These are phyloP conservation scores for Ptyas mucosa DNA, from an alignment of 2,113 vertebrate genomes.

Conservation along the genomic window DNA sequence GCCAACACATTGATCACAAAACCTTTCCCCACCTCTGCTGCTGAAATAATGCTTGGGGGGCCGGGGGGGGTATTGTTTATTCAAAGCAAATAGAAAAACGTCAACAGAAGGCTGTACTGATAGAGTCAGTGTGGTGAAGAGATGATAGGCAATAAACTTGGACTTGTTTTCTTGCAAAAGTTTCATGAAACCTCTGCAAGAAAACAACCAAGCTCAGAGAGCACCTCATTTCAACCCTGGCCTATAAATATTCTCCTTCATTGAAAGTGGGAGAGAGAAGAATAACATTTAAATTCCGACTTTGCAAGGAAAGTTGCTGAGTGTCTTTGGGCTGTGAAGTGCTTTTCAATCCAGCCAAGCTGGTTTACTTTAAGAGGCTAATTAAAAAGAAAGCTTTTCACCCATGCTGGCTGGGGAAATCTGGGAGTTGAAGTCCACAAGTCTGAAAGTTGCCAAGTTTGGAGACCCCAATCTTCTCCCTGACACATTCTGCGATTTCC, in stretches of 20 bases:
- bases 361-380: background rate
- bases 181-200: no score
- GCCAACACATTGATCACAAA: background rate
- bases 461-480: no score
- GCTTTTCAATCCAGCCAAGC: background rate
- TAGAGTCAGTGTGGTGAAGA: background rate
- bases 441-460: no score
- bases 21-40: background rate
- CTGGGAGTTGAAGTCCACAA: no score
- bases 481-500: no score
- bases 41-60: background rate
- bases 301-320: background rate
- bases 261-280: background rate
- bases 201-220: no score
- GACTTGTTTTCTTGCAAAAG: no score
- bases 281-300: background rate
- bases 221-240: no score
- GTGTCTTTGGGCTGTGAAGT: background rate
- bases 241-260: no score
- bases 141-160: background rate
- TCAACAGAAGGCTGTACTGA: background rate
- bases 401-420: no score
- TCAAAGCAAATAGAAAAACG: background rate
- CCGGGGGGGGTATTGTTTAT: background rate
- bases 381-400: background rate